These are phyloP conservation scores for Phrynocephalus guinanensis DNA, from an alignment of 2,797 vertebrate species.

Conservation along the genomic window DNA sequence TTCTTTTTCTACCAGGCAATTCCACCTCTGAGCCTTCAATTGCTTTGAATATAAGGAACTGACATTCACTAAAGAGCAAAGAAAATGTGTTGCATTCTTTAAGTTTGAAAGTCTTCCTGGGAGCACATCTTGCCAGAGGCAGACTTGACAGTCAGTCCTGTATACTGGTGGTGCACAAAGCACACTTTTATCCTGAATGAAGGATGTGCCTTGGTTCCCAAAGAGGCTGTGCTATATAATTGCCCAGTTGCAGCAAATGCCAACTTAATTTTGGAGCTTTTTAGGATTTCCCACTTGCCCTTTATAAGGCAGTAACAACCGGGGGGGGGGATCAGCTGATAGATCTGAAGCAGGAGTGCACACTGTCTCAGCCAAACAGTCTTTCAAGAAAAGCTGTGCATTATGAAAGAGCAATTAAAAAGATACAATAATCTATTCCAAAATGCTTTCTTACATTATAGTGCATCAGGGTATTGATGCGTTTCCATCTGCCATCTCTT, in stretches of 20 bases:
- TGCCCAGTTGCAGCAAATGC: conserved; percentile 10
- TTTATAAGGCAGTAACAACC: background rate
- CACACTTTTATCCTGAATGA: conserved; percentile 27
- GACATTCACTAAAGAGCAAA: conserved; percentile 16
- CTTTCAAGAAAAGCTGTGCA: background rate
- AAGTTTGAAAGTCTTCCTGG: conserved; percentile 18
- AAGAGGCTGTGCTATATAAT: conserved; percentile 20
- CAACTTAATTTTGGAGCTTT: background rate
- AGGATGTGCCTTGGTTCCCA: conserved; percentile 17
- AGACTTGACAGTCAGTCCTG: conserved; percentile 14
- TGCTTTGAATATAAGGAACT: conserved; percentile 4
- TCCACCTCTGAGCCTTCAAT: background rate
- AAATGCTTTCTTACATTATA: conserved; percentile 90
- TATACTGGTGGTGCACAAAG: conserved; percentile 22
- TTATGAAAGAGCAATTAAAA: conserved; percentile 42
- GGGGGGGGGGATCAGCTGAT: background rate
- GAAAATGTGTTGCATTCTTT: background rate
- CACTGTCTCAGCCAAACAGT: background rate
- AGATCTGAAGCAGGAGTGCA: background rate
- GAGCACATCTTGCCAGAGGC: conserved; percentile 6
- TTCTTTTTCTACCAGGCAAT: background rate
- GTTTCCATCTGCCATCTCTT: conserved; percentile 93
- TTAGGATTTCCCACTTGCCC: background rate
- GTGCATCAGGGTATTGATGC: conserved; percentile 95
- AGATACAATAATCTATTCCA: conserved; percentile 27